Base-by-base conservation (phyloP, 64 coral and sea anemone genomes). In the Pachyseris speciosa region DNA sequence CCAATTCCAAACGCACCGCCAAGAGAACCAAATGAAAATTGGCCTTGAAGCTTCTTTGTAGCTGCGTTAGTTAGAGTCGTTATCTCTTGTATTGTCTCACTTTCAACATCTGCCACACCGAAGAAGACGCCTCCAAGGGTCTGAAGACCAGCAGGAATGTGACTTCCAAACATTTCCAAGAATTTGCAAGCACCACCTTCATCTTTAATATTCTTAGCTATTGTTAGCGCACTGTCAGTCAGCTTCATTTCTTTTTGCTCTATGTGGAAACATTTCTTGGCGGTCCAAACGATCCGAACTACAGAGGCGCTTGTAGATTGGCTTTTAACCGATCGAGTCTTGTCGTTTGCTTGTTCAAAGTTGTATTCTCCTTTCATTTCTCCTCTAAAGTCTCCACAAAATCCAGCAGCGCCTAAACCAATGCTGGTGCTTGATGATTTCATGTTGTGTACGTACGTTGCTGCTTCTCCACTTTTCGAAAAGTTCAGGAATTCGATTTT, bases 121-220 rank as follows among this genome's bases (percentile, higher is more conserved):
- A 93, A 93, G 13, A 93, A 47, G 1, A 87, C 39, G 1, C 91
- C 91, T 9, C 91, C 91, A 61, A 93, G 91, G 1, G 84, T 70
- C 7, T 93, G 91, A 2, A 80, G 4, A 13, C 91, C 91, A 6
- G 57, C 71, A 32, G 91, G 91, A 19, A 93, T 60, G 52, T 93
- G 91, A 57, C 84, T 93, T 59, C 91, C 91, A 27, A 64, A 93
- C 28, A 43, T 60, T 50, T 61, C 6, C 48, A 93, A 69, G 67
- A 93, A 93, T 10, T 6, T 13, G 8, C 84, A 60, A 26, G 84
- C 91, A 30, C 30, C 64, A 20, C 31, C 70, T 41, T 44, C 30
- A 4, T 22, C 2, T 13, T 80, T 67, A 2, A 15, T 13, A 31
- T 79, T 78, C 37, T 15, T 78, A 32, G 87, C 87, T 24, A 47